Evolutionary conservation across 2,888 invertebrate species (phyloP), one percentile per base, ranked within the genome.

Genomic region (Gerris lacustris): DNA sequence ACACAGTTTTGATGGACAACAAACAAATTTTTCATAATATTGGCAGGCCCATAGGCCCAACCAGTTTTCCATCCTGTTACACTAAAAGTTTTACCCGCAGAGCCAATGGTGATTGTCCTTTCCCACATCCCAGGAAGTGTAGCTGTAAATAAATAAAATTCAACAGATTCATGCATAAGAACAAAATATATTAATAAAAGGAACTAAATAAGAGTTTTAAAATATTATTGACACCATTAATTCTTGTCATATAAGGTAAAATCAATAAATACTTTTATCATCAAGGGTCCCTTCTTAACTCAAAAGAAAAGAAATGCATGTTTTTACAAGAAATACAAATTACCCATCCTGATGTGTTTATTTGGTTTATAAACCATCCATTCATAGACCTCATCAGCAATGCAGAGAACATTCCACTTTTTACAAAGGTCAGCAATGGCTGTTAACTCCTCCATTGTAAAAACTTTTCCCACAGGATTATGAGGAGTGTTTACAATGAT

Each of bases 381-480:
- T 80, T 99, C 98, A 77, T 99, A 99, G 0, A 99, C 99, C 81
- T 99, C 99, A 81, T 99, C 99, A 0, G 96, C 89, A 31, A 99
- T 82, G 71, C 95, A 96, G 7, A 99, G 82, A 5, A 92, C 90
- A 79, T 99, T 90, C 85, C 94, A 90, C 78, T 96, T 93, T 79
- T 90, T 91, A 80, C 96, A 97, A 71, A 99, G 82, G 75, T 89
- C 84, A 0, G 96, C 96, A 75, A 99, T 91, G 74, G 86, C 79
- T 76, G 86, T 83, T 74, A 94, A 79, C 80, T 94, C 94, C 2
- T 86, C 80, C 55, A 78, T 75, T 0, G 84, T 86, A 78, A 89
- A 91, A 43, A 96, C 92, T 82, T 99, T 99, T 66, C 99, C 99
- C 0, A 95, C 81, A 0, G 99, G 99, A 82, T 99, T 99, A 81